A percentile compares a stretch with the other conserved stretches of the same genome.
phyloP scores from a whole-genome alignment of 2,888 invertebrate genomes.

The Dryocosmus kuriphilus region DNA sequence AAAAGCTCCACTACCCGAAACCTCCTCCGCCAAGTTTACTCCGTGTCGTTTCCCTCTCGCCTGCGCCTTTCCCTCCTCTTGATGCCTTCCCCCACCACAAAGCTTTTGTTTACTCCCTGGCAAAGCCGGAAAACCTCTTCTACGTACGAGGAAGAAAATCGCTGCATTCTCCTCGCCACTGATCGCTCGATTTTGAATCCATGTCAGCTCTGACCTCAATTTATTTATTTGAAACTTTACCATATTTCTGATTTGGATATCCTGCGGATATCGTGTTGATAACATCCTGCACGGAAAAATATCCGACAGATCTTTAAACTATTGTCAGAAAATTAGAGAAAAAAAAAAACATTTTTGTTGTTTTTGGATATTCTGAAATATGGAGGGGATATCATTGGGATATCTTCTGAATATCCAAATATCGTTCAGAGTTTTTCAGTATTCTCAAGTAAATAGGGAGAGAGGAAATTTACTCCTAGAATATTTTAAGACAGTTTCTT shows the following conservation, averaged over 20 bases:
- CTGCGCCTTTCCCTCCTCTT: background rate
- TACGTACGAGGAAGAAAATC: background rate
- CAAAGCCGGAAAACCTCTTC: conserved; percentile 5
- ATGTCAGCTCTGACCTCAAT: background rate
- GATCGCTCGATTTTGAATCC: conserved; percentile 7
- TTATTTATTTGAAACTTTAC: background rate
- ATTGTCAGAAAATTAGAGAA: no score
- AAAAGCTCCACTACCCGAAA: conserved; percentile 23
- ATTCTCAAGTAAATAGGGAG: no score
- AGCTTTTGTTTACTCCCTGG: conserved; percentile 35
- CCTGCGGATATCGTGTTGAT: no score
- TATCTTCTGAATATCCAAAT: no score
- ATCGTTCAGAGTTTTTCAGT: no score
- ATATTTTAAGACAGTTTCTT: no score
- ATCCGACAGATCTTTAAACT: no score
- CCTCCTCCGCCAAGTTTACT: conserved; percentile 18
- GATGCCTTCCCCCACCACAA: background rate
- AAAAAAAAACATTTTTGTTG: no score
- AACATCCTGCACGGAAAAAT: no score
- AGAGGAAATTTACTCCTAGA: no score
- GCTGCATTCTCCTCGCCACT: background rate
- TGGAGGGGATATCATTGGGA: no score
- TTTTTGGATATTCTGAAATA: no score
- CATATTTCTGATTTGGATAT: background rate
- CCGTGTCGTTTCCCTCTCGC: background rate